Base-by-base conservation (phyloP, 2,113 vertebrate species). In the Nibea albiflora region DNA sequence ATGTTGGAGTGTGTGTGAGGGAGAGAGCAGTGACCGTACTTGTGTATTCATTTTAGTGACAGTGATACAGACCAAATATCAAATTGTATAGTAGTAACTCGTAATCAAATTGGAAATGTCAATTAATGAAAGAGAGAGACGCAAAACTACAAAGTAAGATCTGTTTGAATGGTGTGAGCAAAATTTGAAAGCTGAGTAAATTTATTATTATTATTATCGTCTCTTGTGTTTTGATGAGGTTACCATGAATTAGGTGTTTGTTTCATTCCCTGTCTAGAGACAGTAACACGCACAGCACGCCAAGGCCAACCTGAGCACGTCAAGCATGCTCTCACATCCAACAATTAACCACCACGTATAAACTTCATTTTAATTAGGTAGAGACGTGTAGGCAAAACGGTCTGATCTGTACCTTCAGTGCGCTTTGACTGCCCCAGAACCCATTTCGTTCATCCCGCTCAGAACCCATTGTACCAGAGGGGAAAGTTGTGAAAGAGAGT, bases 401-500 rank as follows among this genome's bases (percentile, higher is more conserved):
- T 61, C 57, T 22, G 12, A 3, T 22, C 28, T 44, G 47, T 49
- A 19, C 28, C 20, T 4, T 46, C 22, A 44, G 1, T 15, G 61
- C 60, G 26, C 65, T 66, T 42, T 63, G 39, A 19, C 20, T 8
- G 60, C 49, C 10, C 11, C 11, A 57, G 28, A 42, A 39, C 8
- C 35, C 1, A 9, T 39, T 39, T 2, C 7, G 35, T 39, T 39
- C 39, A 0, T 56, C 31, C 14, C 4, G 46, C 26, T 65, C 14
- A 47, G 57, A 60, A 16, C 31, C 2, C 9, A 1, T 17, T 5
- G 42, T 10, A n/a, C 52, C 17, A 4, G 65, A 72, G 11, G 31
- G 39, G 64, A 81, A 76, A 76, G 58, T 78, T 80, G 74, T 71
- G 58, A 76, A 69, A 57, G 68, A 60, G 42, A 17, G 14, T 15